These are phyloP conservation scores for Hyles euphorbiae DNA, from an alignment of 1,140 invertebrate species.

Conservation along the genomic window DNA sequence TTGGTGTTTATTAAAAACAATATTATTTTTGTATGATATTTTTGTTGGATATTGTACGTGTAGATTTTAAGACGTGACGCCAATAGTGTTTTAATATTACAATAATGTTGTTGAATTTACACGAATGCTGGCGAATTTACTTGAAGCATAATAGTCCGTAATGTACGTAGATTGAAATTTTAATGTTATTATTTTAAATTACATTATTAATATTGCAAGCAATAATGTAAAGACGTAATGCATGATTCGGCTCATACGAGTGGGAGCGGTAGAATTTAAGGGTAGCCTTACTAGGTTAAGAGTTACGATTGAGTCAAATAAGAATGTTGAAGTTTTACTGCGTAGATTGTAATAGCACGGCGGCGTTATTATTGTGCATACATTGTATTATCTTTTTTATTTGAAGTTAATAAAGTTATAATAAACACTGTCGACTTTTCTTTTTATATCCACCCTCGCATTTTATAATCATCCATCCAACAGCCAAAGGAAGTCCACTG, in stretches of 20 bases:
- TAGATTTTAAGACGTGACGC: slow-evolving; percentile 4
- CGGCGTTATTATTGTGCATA: slow-evolving; percentile 54
- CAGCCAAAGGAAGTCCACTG: no score
- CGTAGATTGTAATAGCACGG: slow-evolving; percentile 59
- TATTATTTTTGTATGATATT: slow-evolving; percentile 11
- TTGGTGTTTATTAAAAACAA: slow-evolving; percentile 10
- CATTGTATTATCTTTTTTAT: slow-evolving; percentile 52
- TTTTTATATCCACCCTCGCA: no score
- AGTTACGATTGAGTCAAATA: slow-evolving; percentile 45
- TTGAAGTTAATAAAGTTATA: slow-evolving; percentile 64
- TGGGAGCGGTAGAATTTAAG: slow-evolving; percentile 57
- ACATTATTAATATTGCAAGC: slow-evolving; percentile 24
- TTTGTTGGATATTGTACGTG: background rate
- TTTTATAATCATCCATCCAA: no score
- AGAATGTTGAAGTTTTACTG: slow-evolving; percentile 58
- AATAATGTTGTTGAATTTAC: slow-evolving; percentile 6
- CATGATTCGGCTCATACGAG: slow-evolving; percentile 41
- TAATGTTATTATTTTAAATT: slow-evolving; percentile 8
- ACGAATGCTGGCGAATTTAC: slow-evolving; percentile 18
- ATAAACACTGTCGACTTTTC: slow-evolving; percentile 4
- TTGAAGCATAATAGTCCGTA: slow-evolving; percentile 13
- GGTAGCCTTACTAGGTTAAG: slow-evolving; percentile 72
- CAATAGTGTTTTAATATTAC: slow-evolving; percentile 7
- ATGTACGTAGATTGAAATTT: slow-evolving; percentile 10
- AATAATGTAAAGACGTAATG: slow-evolving; percentile 36